Evolutionary conservation across 2,797 vertebrate genomes (phyloP), one percentile per base, ranked within the genome.

Genomic region (Lepilemur septentrionalis): DNA sequence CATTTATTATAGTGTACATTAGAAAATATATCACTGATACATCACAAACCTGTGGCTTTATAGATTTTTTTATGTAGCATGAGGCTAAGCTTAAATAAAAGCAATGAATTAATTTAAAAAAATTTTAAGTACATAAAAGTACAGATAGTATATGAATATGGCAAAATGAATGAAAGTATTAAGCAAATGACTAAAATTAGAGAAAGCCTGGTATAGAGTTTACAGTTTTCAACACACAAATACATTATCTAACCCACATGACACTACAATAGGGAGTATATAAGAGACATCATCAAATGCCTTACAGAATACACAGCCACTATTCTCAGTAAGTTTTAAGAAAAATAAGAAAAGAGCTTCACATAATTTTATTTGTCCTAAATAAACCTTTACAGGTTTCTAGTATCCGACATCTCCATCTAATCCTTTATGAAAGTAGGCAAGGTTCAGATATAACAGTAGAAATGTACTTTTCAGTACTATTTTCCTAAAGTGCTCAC

Each of bases 321-420:
- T 7, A 32, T n/a, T 83, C 38, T 89, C 32, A 92, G 0, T 69
- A 96, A 18, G 35, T 84, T 92, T 84, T 17, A 92, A 92, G 61
- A 48, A 76, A 87, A 81, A 63, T 9, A 41, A 48, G 22, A 18
- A 41, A 75, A 92, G 38, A 79, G 8, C 70, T 91, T 89, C 13
- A 76, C n/a, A 87, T 25, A 94, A 91, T 72, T 95, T 90, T 81
- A 92, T 76, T 92, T 88, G 30, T 94, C 30, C 80, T 93, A 48
- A 81, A 52, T 25, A 95, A 96, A 92, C 2, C 32, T 72, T 69
- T 65, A 73, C 9, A 84, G 7, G 3, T 79, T 92, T 67, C 46
- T 92, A 90, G 52, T 69, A 90, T 61, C 92, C 43, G 94, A 92
- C 55, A 91, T 65, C 18, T 73, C 17, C 25, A n/a, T 86, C 52